Evolutionary conservation across 2,888 invertebrate species (phyloP).

Genomic region (Drosophila dives): DNA sequence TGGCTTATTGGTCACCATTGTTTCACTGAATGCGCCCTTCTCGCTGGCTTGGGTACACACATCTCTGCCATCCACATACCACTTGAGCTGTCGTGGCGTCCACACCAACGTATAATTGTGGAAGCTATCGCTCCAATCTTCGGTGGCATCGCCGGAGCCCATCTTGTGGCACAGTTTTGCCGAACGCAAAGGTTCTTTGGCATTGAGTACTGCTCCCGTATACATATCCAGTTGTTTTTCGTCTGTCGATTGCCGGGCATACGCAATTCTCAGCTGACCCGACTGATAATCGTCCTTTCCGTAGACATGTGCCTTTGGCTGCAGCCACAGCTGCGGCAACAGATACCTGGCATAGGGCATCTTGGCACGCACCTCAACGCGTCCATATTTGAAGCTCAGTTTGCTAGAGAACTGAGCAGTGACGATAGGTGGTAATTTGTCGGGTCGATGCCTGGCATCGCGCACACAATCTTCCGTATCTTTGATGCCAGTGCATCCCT

Average conservation of each 20-base stretch:
- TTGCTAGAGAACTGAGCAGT: slow-evolving; percentile 88
- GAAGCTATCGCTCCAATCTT: slow-evolving; percentile 86
- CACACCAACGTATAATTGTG: slow-evolving; percentile 90
- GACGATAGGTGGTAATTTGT: slow-evolving; percentile 89
- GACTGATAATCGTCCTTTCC: slow-evolving; percentile 86
- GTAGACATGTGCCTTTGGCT: slow-evolving; percentile 88
- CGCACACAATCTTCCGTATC: slow-evolving; percentile 74
- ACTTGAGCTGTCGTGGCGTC: slow-evolving; percentile 84
- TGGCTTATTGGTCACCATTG: slow-evolving; percentile 48
- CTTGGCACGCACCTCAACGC: slow-evolving; percentile 89
- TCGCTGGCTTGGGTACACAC: slow-evolving; percentile 85
- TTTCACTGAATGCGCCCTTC: slow-evolving; percentile 71
- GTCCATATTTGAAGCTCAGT: slow-evolving; percentile 88
- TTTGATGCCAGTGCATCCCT: slow-evolving; percentile 75
- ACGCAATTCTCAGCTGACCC: slow-evolving; percentile 90
- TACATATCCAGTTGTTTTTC: slow-evolving; percentile 68
- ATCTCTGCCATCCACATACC: slow-evolving; percentile 86
- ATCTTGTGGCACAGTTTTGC: slow-evolving; percentile 69
- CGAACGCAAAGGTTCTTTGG: slow-evolving; percentile 74
- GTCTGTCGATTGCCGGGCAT: slow-evolving; percentile 85
- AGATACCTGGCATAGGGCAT: slow-evolving; percentile 91
- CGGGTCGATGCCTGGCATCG: slow-evolving; percentile 42
- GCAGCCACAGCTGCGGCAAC: slow-evolving; percentile 89
- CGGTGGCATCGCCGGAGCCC: slow-evolving; percentile 22
- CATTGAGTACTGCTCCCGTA: slow-evolving; percentile 75